phyloP scores from a whole-genome alignment of 2,888 invertebrate genomes.

The Hybos culiciformis region DNA sequence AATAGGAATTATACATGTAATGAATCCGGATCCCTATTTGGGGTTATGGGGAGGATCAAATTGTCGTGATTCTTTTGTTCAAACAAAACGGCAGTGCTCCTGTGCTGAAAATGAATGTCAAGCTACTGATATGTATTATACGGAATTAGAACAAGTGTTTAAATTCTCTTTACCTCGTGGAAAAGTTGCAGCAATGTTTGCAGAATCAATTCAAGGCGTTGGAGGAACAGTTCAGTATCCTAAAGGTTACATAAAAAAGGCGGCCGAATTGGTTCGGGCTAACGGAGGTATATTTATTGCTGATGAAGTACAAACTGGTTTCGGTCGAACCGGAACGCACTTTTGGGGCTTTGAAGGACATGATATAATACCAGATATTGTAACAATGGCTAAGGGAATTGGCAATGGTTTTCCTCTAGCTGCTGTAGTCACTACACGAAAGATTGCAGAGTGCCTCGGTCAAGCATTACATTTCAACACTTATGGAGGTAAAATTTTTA shows the following conservation, averaged over 20 bases:
- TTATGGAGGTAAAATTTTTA: too few species aligned
- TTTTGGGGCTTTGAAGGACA: conserved; percentile 96
- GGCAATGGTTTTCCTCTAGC: conserved; percentile 95
- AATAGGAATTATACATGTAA: conserved; percentile 76
- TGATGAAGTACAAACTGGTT: conserved; percentile 96
- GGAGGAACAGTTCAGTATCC: conserved; percentile 91
- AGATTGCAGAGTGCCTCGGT: conserved; percentile 66
- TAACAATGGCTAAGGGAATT: conserved; percentile 90
- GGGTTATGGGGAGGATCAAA: conserved; percentile 81
- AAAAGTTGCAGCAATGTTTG: conserved; percentile 77
- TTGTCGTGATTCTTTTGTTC: conserved; percentile 78
- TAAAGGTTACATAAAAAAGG: conserved; percentile 68
- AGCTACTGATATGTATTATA: conserved; percentile 65
- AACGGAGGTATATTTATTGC: conserved; percentile 81
- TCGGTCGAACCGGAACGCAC: conserved; percentile 84
- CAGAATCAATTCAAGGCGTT: conserved; percentile 93
- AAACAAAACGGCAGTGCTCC: conserved; percentile 50
- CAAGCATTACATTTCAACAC: conserved; percentile 84
- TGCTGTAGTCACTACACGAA: conserved; percentile 83
- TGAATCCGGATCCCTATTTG: conserved; percentile 82
- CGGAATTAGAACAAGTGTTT: conserved; percentile 57
- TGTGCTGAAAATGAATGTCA: conserved; percentile 50
- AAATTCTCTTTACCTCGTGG: conserved; percentile 64
- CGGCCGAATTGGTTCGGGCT: conserved; percentile 59
- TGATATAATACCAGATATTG: conserved; percentile 79